Evolutionary conservation across 2,797 vertebrate species (phyloP).

Genomic region (Rhinoraja longicauda): DNA sequence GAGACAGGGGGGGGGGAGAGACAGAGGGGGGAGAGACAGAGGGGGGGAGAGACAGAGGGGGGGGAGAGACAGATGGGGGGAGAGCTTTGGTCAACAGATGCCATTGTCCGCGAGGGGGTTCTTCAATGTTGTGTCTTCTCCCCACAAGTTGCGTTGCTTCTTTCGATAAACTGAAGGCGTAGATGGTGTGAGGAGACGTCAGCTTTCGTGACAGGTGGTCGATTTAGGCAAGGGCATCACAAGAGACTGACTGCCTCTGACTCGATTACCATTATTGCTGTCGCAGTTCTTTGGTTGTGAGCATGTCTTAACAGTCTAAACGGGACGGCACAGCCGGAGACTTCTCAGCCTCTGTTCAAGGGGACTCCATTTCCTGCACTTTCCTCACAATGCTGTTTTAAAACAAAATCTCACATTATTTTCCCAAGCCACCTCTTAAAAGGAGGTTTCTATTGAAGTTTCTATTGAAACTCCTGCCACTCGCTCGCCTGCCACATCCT

Average conservation of each 20-base stretch:
- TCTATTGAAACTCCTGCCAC: not conserved
- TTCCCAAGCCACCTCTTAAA: not conserved
- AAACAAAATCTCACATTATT: not conserved
- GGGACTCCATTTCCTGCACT: not conserved
- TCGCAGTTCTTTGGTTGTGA: conserved; percentile 43
- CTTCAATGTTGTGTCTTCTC: not conserved
- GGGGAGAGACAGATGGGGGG: too few species aligned
- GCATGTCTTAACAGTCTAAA: conserved; percentile 41
- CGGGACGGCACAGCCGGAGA: not conserved
- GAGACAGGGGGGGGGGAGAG: too few species aligned
- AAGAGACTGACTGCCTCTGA: conserved; percentile 44
- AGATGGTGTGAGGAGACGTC: conserved; percentile 47
- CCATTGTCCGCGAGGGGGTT: not conserved
- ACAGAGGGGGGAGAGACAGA: too few species aligned
- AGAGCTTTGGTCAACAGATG: not conserved
- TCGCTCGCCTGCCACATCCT: too few species aligned
- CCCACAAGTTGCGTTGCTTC: not conserved
- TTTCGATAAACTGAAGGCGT: not conserved
- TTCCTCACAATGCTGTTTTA: not conserved
- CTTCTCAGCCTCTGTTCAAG: not conserved
- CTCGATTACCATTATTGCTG: conserved; percentile 43
- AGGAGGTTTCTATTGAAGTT: not conserved
- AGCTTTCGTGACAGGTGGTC: conserved; percentile 41
- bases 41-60: too few species aligned
- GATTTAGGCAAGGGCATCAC: conserved; percentile 39